A percentile compares a stretch with the other conserved stretches of the same genome.
phyloP scores from a whole-genome alignment of 2,888 invertebrate genomes.

The Drosophila demipolita region DNA sequence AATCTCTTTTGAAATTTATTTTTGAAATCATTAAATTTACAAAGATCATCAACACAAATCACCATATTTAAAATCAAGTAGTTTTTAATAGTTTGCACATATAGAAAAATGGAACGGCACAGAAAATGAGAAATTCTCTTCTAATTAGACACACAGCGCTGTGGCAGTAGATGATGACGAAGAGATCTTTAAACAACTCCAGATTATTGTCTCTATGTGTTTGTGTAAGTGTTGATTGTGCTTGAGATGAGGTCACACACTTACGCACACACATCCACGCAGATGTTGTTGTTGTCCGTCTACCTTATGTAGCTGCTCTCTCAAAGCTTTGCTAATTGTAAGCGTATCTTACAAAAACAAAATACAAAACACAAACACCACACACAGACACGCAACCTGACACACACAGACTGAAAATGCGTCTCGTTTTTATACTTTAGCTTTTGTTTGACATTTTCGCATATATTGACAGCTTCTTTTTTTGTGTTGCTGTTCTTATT shows the following conservation, averaged over 20 bases:
- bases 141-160: not conserved
- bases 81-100: not conserved
- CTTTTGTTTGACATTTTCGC: slow-evolving; percentile 64
- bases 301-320: slow-evolving; percentile 54
- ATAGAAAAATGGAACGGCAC: not conserved
- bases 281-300: slow-evolving; percentile 50
- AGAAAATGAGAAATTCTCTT: not conserved
- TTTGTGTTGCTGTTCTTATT: slow-evolving; percentile 41
- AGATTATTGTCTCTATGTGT: slow-evolving; percentile 14
- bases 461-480: slow-evolving; percentile 48
- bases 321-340: slow-evolving; percentile 60
- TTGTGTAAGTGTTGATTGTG: slow-evolving; percentile 15
- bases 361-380: slow-evolving; percentile 11
- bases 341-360: slow-evolving; percentile 53
- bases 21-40: not conserved
- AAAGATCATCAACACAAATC: not conserved
- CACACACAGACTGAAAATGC: slow-evolving; percentile 24
- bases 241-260: slow-evolving; percentile 65
- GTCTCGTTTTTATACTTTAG: slow-evolving; percentile 46
- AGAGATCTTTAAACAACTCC: slow-evolving; percentile 13
- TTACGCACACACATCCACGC: slow-evolving; percentile 38
- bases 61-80: not conserved
- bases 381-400: slow-evolving; percentile 23
- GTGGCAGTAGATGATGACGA: slow-evolving; percentile 4
- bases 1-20: not conserved